Evolutionary conservation across 2,888 invertebrate genomes (phyloP).

Genomic region (Noctua janthe): DNA sequence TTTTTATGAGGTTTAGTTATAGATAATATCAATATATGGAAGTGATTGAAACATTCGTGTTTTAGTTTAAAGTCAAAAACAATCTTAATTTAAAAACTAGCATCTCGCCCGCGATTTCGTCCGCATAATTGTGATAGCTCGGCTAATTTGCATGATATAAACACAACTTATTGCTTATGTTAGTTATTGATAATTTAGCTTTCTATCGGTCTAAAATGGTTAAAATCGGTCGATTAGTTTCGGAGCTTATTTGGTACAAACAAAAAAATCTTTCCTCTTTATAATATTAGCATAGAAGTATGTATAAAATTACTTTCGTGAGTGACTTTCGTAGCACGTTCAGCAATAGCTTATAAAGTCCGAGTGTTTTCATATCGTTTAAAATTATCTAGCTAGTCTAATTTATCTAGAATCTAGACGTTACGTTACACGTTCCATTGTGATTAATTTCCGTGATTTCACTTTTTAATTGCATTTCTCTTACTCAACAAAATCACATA

Average conservation of each 20-base stretch:
- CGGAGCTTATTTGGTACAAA: too few species aligned
- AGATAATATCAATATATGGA: constrained; percentile 13
- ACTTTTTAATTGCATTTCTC: constrained; percentile 9
- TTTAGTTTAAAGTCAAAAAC: constrained; percentile 20
- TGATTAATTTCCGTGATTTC: constrained; percentile 14
- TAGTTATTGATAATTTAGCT: too few species aligned
- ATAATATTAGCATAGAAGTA: too few species aligned
- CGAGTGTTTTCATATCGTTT: background rate
- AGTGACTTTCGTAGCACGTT: background rate
- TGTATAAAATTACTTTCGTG: background rate
- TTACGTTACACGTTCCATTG: constrained; percentile 37
- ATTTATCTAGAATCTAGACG: constrained; percentile 29
- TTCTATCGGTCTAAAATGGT: too few species aligned
- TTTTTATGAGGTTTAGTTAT: constrained; percentile 12
- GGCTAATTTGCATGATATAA: too few species aligned
- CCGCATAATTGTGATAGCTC: too few species aligned
- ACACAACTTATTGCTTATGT: too few species aligned
- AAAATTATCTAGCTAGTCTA: background rate
- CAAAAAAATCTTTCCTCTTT: too few species aligned
- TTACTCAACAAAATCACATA: constrained; percentile 29
- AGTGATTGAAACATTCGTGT: constrained; percentile 18
- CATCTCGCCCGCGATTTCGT: too few species aligned
- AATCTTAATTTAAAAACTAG: background rate
- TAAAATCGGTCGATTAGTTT: too few species aligned
- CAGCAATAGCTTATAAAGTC: background rate